A percentile compares a stretch with the other conserved stretches of the same genome.
These are phyloP conservation scores for Myrmecobius fasciatus DNA, from an alignment of 2,113 vertebrate genomes.

Conservation along the genomic window DNA sequence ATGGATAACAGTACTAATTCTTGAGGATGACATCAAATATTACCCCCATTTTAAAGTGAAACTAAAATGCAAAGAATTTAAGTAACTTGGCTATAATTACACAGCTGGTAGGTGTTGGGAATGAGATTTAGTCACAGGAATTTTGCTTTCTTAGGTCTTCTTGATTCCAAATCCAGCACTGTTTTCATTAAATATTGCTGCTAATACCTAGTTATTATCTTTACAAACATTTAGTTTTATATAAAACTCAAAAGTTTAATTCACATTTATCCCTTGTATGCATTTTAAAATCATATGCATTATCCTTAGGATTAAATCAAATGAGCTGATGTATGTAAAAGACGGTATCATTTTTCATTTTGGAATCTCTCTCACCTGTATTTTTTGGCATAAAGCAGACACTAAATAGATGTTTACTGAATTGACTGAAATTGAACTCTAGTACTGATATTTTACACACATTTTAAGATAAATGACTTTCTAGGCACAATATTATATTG, in stretches of 20 bases:
- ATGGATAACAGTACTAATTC: neutral
- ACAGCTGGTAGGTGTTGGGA: neutral
- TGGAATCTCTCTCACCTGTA: neutral
- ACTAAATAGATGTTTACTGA: neutral
- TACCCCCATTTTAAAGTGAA: neutral
- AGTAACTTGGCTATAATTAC: neutral
- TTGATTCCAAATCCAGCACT: too few relatives aligned
- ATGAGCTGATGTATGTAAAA: neutral
- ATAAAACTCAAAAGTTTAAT: neutral
- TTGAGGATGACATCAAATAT: neutral
- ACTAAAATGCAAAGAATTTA: neutral
- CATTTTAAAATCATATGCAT: neutral
- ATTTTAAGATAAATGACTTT: neutral
- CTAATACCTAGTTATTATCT: neutral
- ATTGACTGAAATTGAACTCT: neutral
- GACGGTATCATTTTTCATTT: neutral
- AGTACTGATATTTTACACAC: neutral
- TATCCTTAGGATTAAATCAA: neutral
- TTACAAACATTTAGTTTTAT: slow-evolving; percentile 3
- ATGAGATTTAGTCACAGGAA: neutral
- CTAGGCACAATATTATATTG: neutral
- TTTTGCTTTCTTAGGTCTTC: neutral
- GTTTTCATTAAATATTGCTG: neutral
- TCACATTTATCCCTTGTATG: neutral
- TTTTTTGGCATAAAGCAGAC: neutral